Evolutionary conservation across 2,888 invertebrate genomes (phyloP).

Genomic region (Chymomyza procnemis): DNA sequence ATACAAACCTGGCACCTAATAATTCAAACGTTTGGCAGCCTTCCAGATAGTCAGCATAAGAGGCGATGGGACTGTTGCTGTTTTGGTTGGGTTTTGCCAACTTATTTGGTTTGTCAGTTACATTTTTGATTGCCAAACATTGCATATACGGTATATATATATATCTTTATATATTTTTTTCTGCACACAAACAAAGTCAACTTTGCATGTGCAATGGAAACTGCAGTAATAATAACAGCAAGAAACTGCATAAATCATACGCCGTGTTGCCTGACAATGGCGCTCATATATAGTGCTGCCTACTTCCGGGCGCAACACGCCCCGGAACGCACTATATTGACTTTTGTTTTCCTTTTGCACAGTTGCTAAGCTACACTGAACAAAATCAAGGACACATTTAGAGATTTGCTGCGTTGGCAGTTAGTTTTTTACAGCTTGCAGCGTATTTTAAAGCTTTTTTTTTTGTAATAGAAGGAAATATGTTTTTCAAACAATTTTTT

Average conservation of each 20-base stretch:
- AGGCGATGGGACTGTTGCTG: conserved; percentile 1
- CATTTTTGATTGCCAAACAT: conserved; percentile 6
- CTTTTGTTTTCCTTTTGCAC: background rate
- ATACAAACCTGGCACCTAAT: conserved; percentile 9
- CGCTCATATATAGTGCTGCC: conserved; percentile 26
- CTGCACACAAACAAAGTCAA: background rate
- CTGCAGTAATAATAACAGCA: background rate
- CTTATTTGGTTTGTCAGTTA: conserved; percentile 13
- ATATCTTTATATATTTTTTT: background rate
- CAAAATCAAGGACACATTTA: background rate
- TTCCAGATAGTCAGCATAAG: conserved; percentile 3
- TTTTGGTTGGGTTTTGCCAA: conserved; percentile 3
- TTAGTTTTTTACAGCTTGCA: background rate
- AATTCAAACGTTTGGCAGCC: conserved; percentile 24
- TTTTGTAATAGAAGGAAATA: too few species aligned
- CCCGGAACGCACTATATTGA: conserved; percentile 3
- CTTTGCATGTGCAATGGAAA: background rate
- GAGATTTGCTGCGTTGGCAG: background rate
- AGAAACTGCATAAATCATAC: conserved; percentile 65
- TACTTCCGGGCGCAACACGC: conserved; percentile 28
- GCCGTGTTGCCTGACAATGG: conserved; percentile 31
- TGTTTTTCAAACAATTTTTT: too few species aligned
- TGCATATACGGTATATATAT: background rate
- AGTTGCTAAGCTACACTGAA: background rate
- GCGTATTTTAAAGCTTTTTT: too few species aligned